Percentiles rank a stretch among this genome's conserved stretches.
Evolutionary conservation across 2,888 invertebrate species (phyloP).

Genomic region (Adineta ricciae): DNA sequence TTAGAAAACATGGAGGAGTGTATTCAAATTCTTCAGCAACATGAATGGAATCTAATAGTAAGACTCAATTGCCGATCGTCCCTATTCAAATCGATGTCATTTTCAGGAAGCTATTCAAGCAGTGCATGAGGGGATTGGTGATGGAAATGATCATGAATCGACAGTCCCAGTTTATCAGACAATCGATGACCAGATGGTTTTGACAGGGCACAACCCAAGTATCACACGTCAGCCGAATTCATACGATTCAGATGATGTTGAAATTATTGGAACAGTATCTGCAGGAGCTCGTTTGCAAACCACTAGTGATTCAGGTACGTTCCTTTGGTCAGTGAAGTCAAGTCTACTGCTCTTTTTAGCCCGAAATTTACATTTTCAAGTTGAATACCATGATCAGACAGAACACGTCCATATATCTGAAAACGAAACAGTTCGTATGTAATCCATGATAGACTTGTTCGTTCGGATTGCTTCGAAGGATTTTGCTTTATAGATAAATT

Average conservation of each 20-base stretch:
- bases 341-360: too few relatives aligned
- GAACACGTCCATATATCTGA: background rate
- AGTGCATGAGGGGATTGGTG: background rate
- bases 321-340: too few relatives aligned
- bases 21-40: slow-evolving; percentile 44
- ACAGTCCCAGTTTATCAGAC: background rate
- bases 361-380: background rate
- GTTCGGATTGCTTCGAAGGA: background rate
- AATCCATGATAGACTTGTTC: background rate
- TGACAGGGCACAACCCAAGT: background rate
- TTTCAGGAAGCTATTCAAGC: background rate
- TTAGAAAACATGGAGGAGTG: slow-evolving; percentile 46
- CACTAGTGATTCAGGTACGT: background rate
- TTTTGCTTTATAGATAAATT: background rate
- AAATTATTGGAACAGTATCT: background rate
- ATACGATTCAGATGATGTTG: background rate
- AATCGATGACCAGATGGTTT: background rate
- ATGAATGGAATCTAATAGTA: slow-evolving; percentile 43
- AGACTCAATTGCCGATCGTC: background rate
- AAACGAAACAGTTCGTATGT: background rate
- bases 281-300: background rate
- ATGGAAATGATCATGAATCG: background rate
- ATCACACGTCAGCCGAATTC: background rate
- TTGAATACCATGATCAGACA: background rate
- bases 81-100: background rate